Base-by-base conservation (phyloP, 2,797 vertebrate genomes). In the Emydoidea blandingii region DNA sequence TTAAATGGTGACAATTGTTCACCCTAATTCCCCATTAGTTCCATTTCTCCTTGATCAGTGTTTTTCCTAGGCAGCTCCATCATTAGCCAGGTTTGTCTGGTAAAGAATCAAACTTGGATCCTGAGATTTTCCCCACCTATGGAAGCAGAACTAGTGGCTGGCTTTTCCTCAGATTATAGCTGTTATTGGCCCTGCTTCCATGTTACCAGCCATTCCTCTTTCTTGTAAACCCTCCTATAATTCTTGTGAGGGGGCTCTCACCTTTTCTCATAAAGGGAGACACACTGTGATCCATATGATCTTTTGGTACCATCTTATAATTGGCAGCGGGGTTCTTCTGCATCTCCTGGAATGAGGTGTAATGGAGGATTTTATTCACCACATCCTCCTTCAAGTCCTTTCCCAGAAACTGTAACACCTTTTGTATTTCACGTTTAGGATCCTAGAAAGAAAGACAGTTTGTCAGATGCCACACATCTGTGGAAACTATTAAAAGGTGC, bases 191-290 rank as follows among this genome's bases (percentile, higher is more conserved):
- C 16, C 4, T 56, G 4, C 18, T 47, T 68, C n/a, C n/a, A 37
- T 15, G 10, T 68, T 37, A 68, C 65, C 16, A 47, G 14, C 41
- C 72, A 16, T 29, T 76, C 72, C 25, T 15, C 72, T 76, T 47
- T 44, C 21, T 8, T 76, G 37, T 41, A 27, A 27, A 44, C 72
- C 44, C 37, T 37, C 8, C 4, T 47, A 47, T 56, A 37, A 27
- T 9, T 79, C 11, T 1, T 15, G 78, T 18, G 34, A 85, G 19
- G 31, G 31, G 59, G 81, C 50, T 3, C 93, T 52, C 41, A 98
- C 97, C 97, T 93, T 98, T 98, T 83, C 96, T 96, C 93, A 98
- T 96, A 92, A 98, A 98, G 2, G 96, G 96, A 3, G 97, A 98
- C 49, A 98, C 7, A 25, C 41, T 96, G 54, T 98, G 97, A 80